Conservation (phyloP, 2,113 vertebrate genomes). For the Macaca mulatta region DNA sequence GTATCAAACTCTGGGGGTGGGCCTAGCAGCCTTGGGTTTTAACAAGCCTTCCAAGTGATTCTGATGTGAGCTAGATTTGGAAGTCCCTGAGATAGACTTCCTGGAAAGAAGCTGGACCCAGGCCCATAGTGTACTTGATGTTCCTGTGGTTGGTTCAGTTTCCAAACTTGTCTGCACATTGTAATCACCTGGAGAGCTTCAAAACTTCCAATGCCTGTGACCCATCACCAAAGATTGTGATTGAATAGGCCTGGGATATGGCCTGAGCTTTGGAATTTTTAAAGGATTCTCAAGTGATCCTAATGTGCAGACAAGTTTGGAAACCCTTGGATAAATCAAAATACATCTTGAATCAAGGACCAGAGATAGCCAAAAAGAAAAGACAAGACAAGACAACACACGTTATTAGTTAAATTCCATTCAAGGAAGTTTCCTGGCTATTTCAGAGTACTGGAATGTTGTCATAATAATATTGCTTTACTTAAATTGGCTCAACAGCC, state of each 20-base stretch:
- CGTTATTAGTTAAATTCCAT: background rate
- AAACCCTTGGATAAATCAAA: background rate
- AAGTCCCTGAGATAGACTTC: background rate
- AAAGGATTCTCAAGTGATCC: slow-evolving; percentile 8
- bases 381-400: background rate
- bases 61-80: background rate
- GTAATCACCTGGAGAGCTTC: background rate
- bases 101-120: background rate
- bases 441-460: slow-evolving; percentile 39
- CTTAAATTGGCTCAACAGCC: slow-evolving; percentile 4
- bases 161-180: background rate
- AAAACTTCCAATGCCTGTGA: background rate
- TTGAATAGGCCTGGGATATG: background rate
- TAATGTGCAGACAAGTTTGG: background rate
- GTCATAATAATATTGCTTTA: slow-evolving; percentile 22
- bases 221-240: background rate
- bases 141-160: background rate
- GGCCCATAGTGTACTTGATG: background rate
- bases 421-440: slow-evolving; percentile 17
- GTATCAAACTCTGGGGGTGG: background rate
- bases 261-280: background rate
- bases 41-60: background rate
- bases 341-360: background rate
- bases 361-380: background rate
- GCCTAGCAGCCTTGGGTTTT: background rate